phyloP scores from a whole-genome alignment of 2,888 invertebrate genomes.

The Dexiosoma caninum region DNA sequence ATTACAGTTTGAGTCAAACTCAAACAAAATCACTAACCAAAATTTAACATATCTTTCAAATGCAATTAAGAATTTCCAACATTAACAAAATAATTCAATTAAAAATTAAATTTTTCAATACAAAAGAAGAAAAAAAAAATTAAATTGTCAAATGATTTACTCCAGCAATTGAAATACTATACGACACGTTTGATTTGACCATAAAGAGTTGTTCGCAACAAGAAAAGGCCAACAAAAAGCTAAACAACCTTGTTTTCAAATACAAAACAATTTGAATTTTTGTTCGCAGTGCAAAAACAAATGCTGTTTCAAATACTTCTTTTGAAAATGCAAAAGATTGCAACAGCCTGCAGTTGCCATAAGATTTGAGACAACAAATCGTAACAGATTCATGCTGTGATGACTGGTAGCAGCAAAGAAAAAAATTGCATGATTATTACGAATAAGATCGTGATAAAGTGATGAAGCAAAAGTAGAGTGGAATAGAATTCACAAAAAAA shows the following conservation, averaged over 20 bases:
- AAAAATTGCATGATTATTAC: conserved; percentile 27
- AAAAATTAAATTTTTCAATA: conserved; percentile 43
- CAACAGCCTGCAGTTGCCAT: conserved; percentile 19
- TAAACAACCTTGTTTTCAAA: conserved; percentile 36
- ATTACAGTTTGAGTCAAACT: conserved; percentile 29
- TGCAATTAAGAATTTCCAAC: conserved; percentile 53
- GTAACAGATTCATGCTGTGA: conserved; percentile 50
- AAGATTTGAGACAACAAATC: conserved; percentile 2
- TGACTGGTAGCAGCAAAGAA: conserved; percentile 44
- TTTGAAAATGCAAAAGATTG: background rate
- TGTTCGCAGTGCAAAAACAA: conserved; percentile 27
- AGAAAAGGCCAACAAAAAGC: background rate
- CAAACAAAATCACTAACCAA: background rate
- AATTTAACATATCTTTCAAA: conserved; percentile 54
- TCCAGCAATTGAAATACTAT: background rate
- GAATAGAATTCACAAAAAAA: conserved; percentile 27
- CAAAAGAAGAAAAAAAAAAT: background rate
- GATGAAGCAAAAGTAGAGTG: conserved; percentile 1
- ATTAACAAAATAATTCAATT: conserved; percentile 60
- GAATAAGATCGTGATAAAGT: conserved; percentile 37
- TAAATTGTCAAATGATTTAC: conserved; percentile 34
- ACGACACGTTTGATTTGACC: conserved; percentile 27
- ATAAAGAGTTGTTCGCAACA: background rate
- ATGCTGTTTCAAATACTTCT: conserved; percentile 5
- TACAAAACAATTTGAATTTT: conserved; percentile 37